Evolutionary conservation across 2,113 vertebrate genomes (phyloP).

Genomic region (Ptilonorhynchus violaceus): DNA sequence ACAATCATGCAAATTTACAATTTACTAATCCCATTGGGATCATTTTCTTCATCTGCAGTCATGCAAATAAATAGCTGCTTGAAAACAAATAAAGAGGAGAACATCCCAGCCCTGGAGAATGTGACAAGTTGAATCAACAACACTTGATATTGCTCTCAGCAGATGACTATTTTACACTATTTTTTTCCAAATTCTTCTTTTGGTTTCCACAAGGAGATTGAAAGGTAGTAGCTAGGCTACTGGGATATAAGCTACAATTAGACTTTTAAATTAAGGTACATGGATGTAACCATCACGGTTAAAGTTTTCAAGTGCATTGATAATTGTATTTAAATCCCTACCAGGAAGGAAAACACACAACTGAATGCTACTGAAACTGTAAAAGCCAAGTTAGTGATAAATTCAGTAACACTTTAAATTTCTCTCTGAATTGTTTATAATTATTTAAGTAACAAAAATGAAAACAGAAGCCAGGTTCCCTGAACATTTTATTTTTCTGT

Average conservation of each 20-base stretch:
- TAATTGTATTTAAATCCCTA: neutral
- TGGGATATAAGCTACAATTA: neutral
- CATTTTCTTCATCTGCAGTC: neutral
- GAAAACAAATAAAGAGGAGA: neutral
- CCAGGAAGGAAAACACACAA: neutral
- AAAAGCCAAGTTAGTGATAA: neutral
- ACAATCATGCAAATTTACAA: neutral
- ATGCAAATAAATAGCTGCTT: neutral
- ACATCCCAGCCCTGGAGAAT: neutral
- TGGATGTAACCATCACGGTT: fast-evolving
- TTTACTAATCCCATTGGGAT: neutral
- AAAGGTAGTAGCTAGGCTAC: neutral
- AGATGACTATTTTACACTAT: neutral
- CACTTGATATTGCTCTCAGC: neutral
- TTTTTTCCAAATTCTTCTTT: neutral
- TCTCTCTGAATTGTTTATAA: neutral
- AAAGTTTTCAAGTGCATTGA: neutral
- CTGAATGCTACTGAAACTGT: neutral
- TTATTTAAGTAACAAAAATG: neutral
- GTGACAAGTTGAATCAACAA: neutral
- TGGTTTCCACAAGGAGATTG: neutral
- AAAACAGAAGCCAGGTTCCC: neutral
- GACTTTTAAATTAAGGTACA: neutral
- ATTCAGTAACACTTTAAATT: neutral
- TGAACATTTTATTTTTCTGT: neutral